Evolutionary conservation across 2,113 vertebrate species (phyloP), one percentile per base, ranked within the genome.

Genomic region (Coracopsis vasa): DNA sequence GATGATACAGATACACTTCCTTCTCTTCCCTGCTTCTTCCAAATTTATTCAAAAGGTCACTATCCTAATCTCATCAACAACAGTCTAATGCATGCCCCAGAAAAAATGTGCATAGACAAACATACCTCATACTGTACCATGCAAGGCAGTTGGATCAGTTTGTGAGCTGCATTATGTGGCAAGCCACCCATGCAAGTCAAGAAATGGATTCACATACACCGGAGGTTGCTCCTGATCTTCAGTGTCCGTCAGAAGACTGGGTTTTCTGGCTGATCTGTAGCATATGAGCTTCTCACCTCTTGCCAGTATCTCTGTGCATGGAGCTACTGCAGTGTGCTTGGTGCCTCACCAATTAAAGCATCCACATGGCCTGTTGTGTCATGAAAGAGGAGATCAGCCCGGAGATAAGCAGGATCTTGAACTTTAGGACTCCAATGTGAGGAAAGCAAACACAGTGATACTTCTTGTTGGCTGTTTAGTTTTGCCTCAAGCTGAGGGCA

Each of bases 231-330:
- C 17, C 17, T 60, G 33, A 58, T 71, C 61, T 62, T 86, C 56
- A 51, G 37, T 61, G 41, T 5, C 13, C 2, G 0, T 17, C 11
- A 58, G 27, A 86, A 74, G 41, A 71, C 27, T 23, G 8, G 0
- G 0, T 54, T 70, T 50, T 71, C 10, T 1, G 7, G 47, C 56
- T 71, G 41, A 33, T 71, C 9, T 51, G 25, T 67, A 33, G 31
- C 9, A 6, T 14, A 71, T 47, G 53, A 80, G 7, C 33, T 66
- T 66, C 56, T 80, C 45, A 39, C 13, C 27, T 54, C 61, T 82
- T 62, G 39, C 15, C 27, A 33, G 41, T 53, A 70, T 17, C 23
- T 39, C 48, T 48, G 13, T 11, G 6, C 23, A 6, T 19, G 35
- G 70, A 82, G 37, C 28, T 29, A 11, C 28, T 73, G 20, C 31